Conservation (phyloP, 2,797 vertebrate genomes). For the Coluber constrictor region DNA sequence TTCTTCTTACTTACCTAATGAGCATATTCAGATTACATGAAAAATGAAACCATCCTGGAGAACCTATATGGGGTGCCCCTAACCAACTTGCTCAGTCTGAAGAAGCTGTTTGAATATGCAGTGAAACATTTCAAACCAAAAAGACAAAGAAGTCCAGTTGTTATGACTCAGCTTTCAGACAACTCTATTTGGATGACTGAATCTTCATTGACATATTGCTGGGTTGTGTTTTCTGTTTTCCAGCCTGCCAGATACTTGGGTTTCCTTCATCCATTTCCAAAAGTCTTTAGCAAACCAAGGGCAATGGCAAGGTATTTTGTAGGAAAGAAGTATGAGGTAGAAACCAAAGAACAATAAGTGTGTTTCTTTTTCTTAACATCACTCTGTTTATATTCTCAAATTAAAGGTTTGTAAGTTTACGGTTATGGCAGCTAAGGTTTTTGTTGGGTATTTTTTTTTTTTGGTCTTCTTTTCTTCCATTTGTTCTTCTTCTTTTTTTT, state of each 20-base stretch:
- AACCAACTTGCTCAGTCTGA: not conserved
- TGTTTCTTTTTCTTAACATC: constrained; percentile 24
- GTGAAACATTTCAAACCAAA: not conserved
- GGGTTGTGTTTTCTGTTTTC: not conserved
- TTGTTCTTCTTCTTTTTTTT: not conserved
- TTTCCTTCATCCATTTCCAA: not conserved
- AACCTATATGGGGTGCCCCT: not conserved
- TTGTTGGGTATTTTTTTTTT: not conserved
- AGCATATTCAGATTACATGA: not conserved
- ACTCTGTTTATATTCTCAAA: constrained; percentile 33
- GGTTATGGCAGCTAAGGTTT: constrained; percentile 49
- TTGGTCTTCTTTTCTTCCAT: constrained; percentile 30
- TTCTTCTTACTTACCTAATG: not conserved
- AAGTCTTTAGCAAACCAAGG: not conserved
- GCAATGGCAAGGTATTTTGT: not conserved
- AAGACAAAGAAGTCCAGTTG: not conserved
- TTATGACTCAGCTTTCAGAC: not conserved
- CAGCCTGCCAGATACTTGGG: not conserved
- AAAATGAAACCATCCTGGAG: not conserved
- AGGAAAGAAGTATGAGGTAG: constrained; percentile 28
- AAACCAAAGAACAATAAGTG: constrained; percentile 8
- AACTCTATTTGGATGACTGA: not conserved
- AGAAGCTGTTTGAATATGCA: not conserved
- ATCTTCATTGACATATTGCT: not conserved
- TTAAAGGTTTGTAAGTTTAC: constrained; percentile 52